phyloP scores from a whole-genome alignment of 2,888 invertebrate species.

The Timema cristinae region DNA sequence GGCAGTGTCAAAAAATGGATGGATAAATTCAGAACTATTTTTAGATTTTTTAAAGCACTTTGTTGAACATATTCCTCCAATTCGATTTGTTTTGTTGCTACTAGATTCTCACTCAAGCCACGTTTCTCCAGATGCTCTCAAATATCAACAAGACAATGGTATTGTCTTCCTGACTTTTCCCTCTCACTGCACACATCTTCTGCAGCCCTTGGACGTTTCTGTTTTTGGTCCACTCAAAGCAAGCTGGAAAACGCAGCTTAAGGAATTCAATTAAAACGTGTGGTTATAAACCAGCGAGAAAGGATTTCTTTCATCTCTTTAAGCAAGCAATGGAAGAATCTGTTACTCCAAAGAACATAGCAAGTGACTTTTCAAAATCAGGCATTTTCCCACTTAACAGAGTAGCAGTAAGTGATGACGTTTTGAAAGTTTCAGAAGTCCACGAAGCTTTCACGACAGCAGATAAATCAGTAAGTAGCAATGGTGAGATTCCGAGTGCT shows the following conservation, averaged over 20 bases:
- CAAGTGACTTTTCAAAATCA: too few relatives aligned
- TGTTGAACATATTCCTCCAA: not conserved
- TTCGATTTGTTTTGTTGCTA: not conserved
- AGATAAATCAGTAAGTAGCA: too few relatives aligned
- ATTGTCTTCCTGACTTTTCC: constrained; percentile 3
- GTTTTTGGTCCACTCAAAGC: constrained; percentile 7
- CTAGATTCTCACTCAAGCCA: constrained; percentile 7
- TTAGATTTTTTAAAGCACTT: too few relatives aligned
- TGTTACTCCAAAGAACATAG: too few relatives aligned
- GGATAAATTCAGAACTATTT: too few relatives aligned
- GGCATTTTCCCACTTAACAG: too few relatives aligned
- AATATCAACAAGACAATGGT: not conserved
- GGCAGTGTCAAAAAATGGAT: not conserved
- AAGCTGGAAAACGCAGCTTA: not conserved
- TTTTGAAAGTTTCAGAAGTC: too few relatives aligned
- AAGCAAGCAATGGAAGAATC: too few relatives aligned
- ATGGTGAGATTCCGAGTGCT: too few relatives aligned
- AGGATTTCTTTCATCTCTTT: not conserved
- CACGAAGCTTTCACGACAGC: too few relatives aligned
- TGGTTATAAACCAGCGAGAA: constrained; percentile 2
- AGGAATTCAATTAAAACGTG: not conserved
- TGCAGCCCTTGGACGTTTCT: constrained; percentile 1
- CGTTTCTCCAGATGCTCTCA: not conserved
- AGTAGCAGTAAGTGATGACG: too few relatives aligned
- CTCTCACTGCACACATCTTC: constrained; percentile 4